These are phyloP conservation scores for Hemicordylus capensis DNA, from an alignment of 2,113 vertebrate genomes.

Conservation along the genomic window DNA sequence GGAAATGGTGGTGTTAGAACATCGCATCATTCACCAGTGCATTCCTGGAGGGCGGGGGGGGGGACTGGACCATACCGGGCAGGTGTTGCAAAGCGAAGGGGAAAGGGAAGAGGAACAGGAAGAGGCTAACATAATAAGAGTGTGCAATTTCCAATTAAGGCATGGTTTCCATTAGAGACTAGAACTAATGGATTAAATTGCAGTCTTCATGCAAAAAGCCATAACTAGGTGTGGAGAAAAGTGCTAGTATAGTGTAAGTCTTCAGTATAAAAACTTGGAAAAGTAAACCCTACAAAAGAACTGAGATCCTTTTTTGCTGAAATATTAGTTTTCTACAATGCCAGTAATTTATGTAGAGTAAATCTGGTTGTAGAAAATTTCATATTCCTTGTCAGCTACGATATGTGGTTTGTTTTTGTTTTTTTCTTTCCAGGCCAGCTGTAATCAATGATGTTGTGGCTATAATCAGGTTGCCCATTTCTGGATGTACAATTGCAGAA, in stretches of 20 bases:
- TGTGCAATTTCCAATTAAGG: background rate
- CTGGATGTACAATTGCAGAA: conserved; percentile 91
- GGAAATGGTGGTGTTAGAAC: too few relatives aligned
- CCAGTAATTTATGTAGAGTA: conserved; percentile 18
- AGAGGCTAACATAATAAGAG: background rate
- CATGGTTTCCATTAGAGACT: background rate
- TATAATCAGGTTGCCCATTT: conserved; percentile 89
- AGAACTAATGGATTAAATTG: background rate
- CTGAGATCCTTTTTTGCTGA: background rate
- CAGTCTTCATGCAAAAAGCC: background rate
- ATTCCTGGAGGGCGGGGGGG: too few relatives aligned
- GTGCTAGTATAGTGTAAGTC: background rate
- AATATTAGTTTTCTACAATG: conserved; percentile 28
- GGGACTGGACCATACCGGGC: too few relatives aligned
- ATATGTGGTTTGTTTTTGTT: background rate
- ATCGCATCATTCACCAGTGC: too few relatives aligned
- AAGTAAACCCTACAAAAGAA: conserved; percentile 22
- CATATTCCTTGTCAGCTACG: background rate
- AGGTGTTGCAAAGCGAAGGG: too few relatives aligned
- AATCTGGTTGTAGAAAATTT: background rate
- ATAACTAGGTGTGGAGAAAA: background rate
- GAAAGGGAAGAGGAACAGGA: too few relatives aligned
- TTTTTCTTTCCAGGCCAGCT: conserved; percentile 80
- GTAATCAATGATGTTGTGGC: conserved; percentile 85
- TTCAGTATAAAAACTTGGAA: conserved; percentile 26